Evolutionary conservation across 2,888 invertebrate species (phyloP).

Genomic region (Lysandra coridon): DNA sequence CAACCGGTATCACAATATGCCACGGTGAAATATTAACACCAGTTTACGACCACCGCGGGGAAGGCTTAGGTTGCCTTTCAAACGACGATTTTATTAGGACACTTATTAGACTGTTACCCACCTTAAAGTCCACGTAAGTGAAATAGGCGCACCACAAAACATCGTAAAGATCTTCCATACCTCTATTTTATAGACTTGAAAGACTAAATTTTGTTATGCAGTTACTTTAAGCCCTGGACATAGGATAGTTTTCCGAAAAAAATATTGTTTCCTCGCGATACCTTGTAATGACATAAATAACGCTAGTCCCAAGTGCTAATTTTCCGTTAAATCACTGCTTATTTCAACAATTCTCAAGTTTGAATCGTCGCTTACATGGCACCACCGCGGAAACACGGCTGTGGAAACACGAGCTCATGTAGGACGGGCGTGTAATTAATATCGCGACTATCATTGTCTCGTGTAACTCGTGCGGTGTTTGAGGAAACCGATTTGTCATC

Average conservation of each 20-base stretch:
- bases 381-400: not conserved
- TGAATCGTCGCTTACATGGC: conserved; percentile 1
- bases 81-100: conserved; percentile 16
- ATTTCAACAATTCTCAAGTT: not conserved
- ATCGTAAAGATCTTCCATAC: not conserved
- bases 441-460: conserved; percentile 21
- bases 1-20: conserved; percentile 76
- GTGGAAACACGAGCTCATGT: conserved; percentile 19
- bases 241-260: too few relatives aligned
- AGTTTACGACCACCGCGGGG: conserved; percentile 19
- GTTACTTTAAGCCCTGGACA: too few relatives aligned
- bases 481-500: conserved; percentile 76
- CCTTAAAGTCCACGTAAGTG: not conserved
- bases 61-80: not conserved
- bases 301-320: not conserved
- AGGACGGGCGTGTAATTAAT: conserved; percentile 23
- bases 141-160: not conserved
- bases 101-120: conserved; percentile 4
- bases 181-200: not conserved
- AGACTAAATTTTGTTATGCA: too few relatives aligned
- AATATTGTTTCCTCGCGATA: too few relatives aligned
- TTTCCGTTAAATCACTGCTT: not conserved
- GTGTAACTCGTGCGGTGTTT: conserved; percentile 60
- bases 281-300: not conserved
- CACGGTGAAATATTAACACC: conserved; percentile 30